These are phyloP conservation scores for Andrena dorsata DNA, from an alignment of 2,888 invertebrate species.

Conservation along the genomic window DNA sequence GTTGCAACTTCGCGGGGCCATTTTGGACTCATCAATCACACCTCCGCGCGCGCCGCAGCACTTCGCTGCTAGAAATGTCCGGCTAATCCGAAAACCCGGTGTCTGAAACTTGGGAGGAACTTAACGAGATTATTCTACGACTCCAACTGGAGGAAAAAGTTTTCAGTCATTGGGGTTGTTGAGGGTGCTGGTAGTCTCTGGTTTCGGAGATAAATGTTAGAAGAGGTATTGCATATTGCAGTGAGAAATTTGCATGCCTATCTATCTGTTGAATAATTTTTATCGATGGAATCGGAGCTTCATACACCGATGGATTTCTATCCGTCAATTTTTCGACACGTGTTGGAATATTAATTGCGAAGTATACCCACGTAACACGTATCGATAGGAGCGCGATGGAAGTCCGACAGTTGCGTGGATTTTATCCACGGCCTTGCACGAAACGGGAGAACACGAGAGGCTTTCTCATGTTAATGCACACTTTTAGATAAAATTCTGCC, in stretches of 20 bases:
- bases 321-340: conserved; percentile 23
- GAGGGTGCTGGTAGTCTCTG: too few relatives aligned
- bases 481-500: conserved; percentile 53
- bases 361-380: conserved; percentile 17
- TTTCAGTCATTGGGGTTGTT: too few relatives aligned
- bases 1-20: not conserved
- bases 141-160: too few relatives aligned
- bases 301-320: conserved; percentile 3
- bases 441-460: conserved; percentile 33
- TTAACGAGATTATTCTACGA: not conserved
- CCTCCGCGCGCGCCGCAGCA: not conserved
- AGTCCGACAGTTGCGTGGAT: conserved; percentile 46
- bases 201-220: too few relatives aligned
- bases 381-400: conserved; percentile 35
- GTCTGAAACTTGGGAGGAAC: not conserved
- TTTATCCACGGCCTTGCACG: conserved; percentile 62
- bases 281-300: not conserved
- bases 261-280: not conserved
- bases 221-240: not conserved
- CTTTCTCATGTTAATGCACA: conserved; percentile 33
- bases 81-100: not conserved
- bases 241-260: not conserved
- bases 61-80: not conserved
- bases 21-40: conserved; percentile 3
- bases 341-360: conserved; percentile 39